Evolutionary conservation across 2,113 vertebrate genomes (phyloP), one percentile per base, ranked within the genome.

Genomic region (Tachysurus vachellii): DNA sequence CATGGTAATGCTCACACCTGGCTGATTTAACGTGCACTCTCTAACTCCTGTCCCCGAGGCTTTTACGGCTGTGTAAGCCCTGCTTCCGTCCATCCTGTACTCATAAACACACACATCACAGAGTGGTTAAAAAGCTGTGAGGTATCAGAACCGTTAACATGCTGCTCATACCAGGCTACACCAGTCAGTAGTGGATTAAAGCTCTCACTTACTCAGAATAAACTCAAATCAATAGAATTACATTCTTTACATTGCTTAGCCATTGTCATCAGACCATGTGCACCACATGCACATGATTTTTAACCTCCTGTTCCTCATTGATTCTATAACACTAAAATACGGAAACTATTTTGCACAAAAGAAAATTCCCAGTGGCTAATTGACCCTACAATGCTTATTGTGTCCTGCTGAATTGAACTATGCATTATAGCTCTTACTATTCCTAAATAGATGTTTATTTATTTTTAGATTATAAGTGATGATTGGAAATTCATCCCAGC

Each of bases 1-100:
- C 90, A 88, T 89, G 85, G 87, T 79, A 89, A 89, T 59, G 81
- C 85, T 88, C 85, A 91, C 89, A 91, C 89, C 90, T 88, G 86
- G 88, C 80, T 68, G 80, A 85, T 75, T 88, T 85, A 85, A 83
- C 80, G 44, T 61, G 68, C 28, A 44, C 75, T 90, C 77, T 82
- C 71, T 87, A 83, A 88, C 59, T 90, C 86, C 80, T 77, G 82
- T 87, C 82, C 85, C 42, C 64, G 76, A 71, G 87, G 79, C 83
- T 90, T 91, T 89, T 87, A 92, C 87, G 86, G 89, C 84, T 83
- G 84, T 86, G 81, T 86, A 86, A 86, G 76, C 82, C 31, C 56
- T 66, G 83, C 77, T 90, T 88, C 87, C 87, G 66, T 88, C 82
- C 87, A 59, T 71, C 87, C 87, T 80, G 54, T 76, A 47, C 36